Evolutionary conservation across 2,888 invertebrate species (phyloP), one percentile per base, ranked within the genome.

Genomic region (Agrotis segetum): DNA sequence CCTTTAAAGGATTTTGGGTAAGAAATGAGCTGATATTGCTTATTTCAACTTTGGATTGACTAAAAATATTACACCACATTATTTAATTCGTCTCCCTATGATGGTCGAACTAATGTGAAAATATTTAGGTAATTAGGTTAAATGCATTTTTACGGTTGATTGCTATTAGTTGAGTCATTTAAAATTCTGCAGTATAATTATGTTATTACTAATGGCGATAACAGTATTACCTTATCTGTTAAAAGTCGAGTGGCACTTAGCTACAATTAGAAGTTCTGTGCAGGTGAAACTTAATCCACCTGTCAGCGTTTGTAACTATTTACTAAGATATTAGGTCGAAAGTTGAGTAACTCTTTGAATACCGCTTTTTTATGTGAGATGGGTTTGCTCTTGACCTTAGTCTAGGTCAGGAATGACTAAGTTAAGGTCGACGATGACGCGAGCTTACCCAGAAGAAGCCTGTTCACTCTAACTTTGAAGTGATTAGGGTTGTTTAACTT

Each of bases 221-320:
- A 59, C n/a, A 40, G 29, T 56, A 50, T 49, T 29, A 24, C 19
- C 19, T 40, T 66, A 55, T 55, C 62, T 9, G 53, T 55, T 11
- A 50, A 77, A 46, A n/a, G 46, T 58, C 46, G 16, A 58, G 17
- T 63, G 21, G 17, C 34, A 74, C 17, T 58, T 71, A 47, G 44
- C 19, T 66, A 29, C 47, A 65, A 53, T 61, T 52, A 58, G n/a
- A 65, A n/a, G 21, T 70, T 34, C 4, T 53, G 19, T 49, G 47
- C 77, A 76, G 44, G 61, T 76, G 61, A 40, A 16, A 58, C 11
- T n/a, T 62, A 40, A 62, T 62, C n/a, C 52, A 71, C 46, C 55
- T 62, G 60, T 60, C 3, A 50, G 7, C 55, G 46, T 11, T 34
- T 13, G 24, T 44, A 11, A 74, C 44, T 56, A 50, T 70, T 69